Evolutionary conservation across 1,140 invertebrate species (phyloP), one percentile per base, ranked within the genome.

Genomic region (Lasioglossum albipes): DNA sequence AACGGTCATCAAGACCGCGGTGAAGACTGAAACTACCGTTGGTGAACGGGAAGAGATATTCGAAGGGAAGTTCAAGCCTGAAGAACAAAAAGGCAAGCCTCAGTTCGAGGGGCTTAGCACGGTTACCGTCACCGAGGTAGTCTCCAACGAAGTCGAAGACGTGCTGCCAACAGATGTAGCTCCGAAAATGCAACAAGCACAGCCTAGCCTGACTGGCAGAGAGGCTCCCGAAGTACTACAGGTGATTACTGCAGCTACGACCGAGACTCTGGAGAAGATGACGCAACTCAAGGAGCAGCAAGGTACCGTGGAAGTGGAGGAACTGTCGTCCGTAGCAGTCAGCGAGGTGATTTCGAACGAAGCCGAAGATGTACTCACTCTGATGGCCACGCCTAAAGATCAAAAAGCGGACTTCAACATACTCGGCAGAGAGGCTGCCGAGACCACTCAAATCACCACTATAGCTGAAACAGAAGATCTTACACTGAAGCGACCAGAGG

Each of bases 1-100:
- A 69, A 90, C 87, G n/a, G 88, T 89, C 9, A 88, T 93, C 22
- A 92, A 94, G 88, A 91, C 93, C 78, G 72, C 95, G 49, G 89
- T 93, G 0, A 86, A 91, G 42, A 91, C 86, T 16, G 91, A 94
- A 88, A 90, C 90, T 22, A 85, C 92, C 6, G 45, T 91, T 20
- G 77, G 90, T 69, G 89, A 94, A 90, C 84, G 85, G n/a, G 88
- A 91, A 31, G 81, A 83, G 0, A 83, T 69, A 0, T 89, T 91
- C 13, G 68, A 87, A 41, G 75, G 84, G 10, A 72, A 85, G 27
- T 86, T 87, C 12, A 82, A 79, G 67, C 83, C 85, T 12, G 81
- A 89, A 52, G 64, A 84, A 54, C 88, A 92, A 7, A 90, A 84
- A 75, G 89, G 90, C 18, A 85, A 77, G 41, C 75, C 88, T 2